phyloP scores from a whole-genome alignment of 2,797 vertebrate genomes.

The Amazonetta brasiliensis region DNA sequence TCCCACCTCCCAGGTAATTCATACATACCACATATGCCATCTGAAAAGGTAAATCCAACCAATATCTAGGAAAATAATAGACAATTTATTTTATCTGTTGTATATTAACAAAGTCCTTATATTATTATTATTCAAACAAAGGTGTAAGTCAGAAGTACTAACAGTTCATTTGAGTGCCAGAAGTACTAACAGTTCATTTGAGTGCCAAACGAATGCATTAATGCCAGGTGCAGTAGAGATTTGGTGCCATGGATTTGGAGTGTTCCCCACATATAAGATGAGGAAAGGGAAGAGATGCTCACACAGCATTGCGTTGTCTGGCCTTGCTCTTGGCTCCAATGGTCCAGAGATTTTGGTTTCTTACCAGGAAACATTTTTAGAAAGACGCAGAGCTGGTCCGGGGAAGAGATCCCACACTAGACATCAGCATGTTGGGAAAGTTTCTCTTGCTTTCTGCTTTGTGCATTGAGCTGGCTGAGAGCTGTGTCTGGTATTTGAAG shows the following conservation, averaged over 20 bases:
- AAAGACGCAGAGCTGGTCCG: neutral
- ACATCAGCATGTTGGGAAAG: neutral
- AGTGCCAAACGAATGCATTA: accelerated
- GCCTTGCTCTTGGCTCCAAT: neutral
- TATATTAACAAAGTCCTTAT: neutral
- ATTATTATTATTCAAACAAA: neutral
- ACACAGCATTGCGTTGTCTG: accelerated
- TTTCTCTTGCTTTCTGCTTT: neutral
- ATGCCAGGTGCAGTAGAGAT: neutral
- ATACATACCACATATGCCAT: neutral
- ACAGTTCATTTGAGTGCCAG: neutral
- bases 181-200: neutral
- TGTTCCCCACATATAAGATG: accelerated
- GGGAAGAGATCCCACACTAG: neutral
- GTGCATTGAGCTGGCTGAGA: neutral
- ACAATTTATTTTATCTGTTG: neutral
- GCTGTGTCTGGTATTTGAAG: neutral
- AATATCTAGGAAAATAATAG: neutral
- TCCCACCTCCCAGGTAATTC: neutral
- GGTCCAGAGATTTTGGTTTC: neutral
- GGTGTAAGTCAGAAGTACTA: neutral
- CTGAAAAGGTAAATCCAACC: neutral
- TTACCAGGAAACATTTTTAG: neutral
- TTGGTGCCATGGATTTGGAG: neutral
- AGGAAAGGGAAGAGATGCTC: neutral